Percentiles rank a stretch among this genome's conserved stretches.
Conservation (phyloP, 2,113 vertebrate species). For the Cephalopterus ornatus region DNA sequence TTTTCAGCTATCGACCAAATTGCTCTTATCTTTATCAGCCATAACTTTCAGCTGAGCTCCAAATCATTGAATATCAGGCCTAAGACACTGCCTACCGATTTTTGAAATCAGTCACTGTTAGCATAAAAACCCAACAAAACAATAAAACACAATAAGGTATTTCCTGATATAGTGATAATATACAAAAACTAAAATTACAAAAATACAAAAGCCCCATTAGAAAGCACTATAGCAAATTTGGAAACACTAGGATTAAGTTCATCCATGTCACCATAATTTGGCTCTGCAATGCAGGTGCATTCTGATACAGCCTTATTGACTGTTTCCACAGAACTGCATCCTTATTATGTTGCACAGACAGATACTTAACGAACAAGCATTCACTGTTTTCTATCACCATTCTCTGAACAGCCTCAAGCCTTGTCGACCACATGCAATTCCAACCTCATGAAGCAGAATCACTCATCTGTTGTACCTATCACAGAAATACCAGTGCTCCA, state of each 20-base stretch:
- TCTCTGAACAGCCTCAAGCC: background rate
- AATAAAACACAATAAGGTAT: background rate
- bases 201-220: background rate
- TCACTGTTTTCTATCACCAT: background rate
- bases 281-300: background rate
- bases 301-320: background rate
- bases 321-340: background rate
- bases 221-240: background rate
- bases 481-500: background rate
- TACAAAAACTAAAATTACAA: background rate
- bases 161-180: background rate
- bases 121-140: background rate
- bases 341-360: background rate
- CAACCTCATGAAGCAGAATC: background rate
- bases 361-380: background rate
- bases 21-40: background rate
- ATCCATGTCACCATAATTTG: background rate
- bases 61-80: background rate
- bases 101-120: background rate
- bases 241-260: background rate
- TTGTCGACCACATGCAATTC: fast-evolving
- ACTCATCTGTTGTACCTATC: background rate
- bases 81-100: background rate
- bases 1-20: background rate
- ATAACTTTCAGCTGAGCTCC: background rate